Conservation (phyloP, 1,140 invertebrate genomes). For the Drosophila baimaii region DNA sequence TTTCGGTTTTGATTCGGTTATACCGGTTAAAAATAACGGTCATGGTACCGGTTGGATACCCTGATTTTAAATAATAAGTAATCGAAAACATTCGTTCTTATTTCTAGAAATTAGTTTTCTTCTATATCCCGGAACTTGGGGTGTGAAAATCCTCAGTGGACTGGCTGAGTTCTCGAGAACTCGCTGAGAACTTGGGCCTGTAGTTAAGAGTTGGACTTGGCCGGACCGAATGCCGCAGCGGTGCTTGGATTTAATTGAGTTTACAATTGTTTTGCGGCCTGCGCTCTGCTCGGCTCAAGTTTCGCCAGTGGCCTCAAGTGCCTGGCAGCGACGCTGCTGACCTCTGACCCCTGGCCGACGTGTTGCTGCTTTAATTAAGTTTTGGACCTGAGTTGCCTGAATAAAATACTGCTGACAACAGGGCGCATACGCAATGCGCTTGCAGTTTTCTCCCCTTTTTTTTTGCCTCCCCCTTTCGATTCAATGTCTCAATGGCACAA, state of each 20-base stretch:
- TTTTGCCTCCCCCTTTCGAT: constrained; percentile 3
- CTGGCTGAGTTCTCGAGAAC: constrained; percentile 5
- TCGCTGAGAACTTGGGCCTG: constrained; percentile 45
- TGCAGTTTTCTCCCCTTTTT: neutral
- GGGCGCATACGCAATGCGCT: constrained; percentile 62
- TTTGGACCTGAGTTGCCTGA: constrained; percentile 14
- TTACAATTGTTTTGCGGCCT: constrained; percentile 78
- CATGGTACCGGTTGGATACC: no score
- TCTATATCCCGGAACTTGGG: neutral
- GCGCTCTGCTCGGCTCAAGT: constrained; percentile 45
- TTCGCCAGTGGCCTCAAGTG: constrained; percentile 46
- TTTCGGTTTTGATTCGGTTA: no score
- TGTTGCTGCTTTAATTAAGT: constrained; percentile 66
- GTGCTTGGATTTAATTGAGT: constrained; percentile 81
- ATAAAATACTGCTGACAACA: constrained; percentile 39
- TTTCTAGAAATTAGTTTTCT: neutral
- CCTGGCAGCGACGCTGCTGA: constrained; percentile 24
- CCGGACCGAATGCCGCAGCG: constrained; percentile 51
- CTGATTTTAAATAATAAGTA: no score
- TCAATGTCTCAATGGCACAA: constrained; percentile 18
- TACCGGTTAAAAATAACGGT: no score
- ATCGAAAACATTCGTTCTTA: no score
- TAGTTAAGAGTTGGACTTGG: constrained; percentile 52
- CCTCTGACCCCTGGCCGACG: constrained; percentile 36
- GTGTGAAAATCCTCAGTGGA: neutral